Evolutionary conservation across 1,140 invertebrate genomes (phyloP), one percentile per base, ranked within the genome.

Genomic region (Drosophila sp.): DNA sequence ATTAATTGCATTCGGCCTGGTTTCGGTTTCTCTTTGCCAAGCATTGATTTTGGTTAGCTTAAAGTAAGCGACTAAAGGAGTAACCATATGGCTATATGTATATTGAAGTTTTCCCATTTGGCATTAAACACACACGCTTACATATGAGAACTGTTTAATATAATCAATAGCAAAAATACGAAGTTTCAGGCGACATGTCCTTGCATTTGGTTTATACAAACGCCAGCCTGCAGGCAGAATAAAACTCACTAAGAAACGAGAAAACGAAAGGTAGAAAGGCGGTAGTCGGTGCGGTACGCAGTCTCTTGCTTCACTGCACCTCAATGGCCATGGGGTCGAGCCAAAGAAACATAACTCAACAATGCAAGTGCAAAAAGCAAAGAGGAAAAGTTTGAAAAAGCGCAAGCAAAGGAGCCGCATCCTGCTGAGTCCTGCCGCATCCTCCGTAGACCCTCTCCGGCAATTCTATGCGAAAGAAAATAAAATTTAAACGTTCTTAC

Each of bases 281-380:
- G 41, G 33, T 50, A 35, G 57, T 3, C 40, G 11, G 40, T 41
- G 40, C 1, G n/a, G 40, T 41, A n/a, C 3, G 44, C 44, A 27
- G 44, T 8, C 23, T 68, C 50, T 64, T 75, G 69, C 84, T 80
- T 89, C 76, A 80, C 58, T 89, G 80, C 67, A 89, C 69, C 65
- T 69, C 76, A 83, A 83, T 89, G 69, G 70, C 41, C 57, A 60
- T 40, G 54, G 33, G 47, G 61, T 47, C 6, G 55, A 54, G 25
- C 76, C 50, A 54, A 65, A 80, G 70, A 86, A 83, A 80, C 80
- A 87, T 87, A 89, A 89, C 80, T 87, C 79, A 79, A 82, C 69
- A 69, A 74, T 50, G 54, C 68, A 62, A 66, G 54, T 70, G 75
- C 70, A 70, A 81, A 85, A 86, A 50, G 23, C 44, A 50, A 27